Evolutionary conservation across 2,888 invertebrate genomes (phyloP), one percentile per base, ranked within the genome.

Genomic region (Lamellibrachia satsuma): DNA sequence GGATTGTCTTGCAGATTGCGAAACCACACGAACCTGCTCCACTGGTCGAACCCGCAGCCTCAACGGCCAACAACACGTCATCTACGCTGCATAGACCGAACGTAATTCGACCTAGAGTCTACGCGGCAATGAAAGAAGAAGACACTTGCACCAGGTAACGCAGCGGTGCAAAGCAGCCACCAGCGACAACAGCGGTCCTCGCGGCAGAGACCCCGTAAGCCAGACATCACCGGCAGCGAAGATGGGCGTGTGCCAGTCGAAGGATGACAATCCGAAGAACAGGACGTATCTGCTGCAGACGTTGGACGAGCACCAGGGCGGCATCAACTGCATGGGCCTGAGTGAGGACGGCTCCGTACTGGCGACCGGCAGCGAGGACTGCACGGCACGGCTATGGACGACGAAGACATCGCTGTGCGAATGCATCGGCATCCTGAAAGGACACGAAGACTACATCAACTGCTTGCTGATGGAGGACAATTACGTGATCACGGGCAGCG

Each of bases 321-420:
- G 97, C 11, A 96, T 97, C 94, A 97, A 97, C 95, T 97, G 97
- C 94, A 96, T 97, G 96, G 96, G 96, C 1, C 94, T 97, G 3
- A 97, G 97, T 93, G 97, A 97, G 92, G 97, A 97, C 94, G 96
- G 96, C 3, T 97, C 97, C 11, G 96, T 97, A 1, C 94, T 97
- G 90, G 96, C 96, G 0, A 97, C 97, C 2, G 97, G 97, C 9
- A 96, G 97, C 52, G 97, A 97, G 93, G 97, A 97, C 94, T 95
- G 95, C 93, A 97, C 96, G 0, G 96, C 96, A 2, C 94, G 97
- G 52, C 95, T 97, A 92, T 97, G 97, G 97, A 96, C 96, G 93
- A 96, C 97, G 3, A 96, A 96, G 93, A 97, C 97, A 0, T 95
- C 95, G 7, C 95, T 95, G 8, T 96, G 96, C 93, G 97, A 97